phyloP scores from a whole-genome alignment of 2,888 invertebrate species.

The Ormyrus pomaceus region DNA sequence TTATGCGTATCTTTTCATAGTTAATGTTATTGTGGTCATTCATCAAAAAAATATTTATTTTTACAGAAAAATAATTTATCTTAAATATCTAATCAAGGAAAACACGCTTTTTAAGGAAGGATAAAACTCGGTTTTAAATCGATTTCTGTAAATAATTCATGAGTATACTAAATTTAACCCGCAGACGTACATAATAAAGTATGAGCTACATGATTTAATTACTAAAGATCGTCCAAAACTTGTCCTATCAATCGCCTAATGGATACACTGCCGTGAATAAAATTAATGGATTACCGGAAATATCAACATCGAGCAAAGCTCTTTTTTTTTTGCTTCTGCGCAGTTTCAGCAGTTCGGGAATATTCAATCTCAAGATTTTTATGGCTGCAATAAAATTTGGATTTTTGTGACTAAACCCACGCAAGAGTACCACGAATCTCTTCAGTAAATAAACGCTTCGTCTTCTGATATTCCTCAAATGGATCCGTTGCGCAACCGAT shows the following conservation, averaged over 20 bases:
- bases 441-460: neutral
- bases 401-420: slow-evolving; percentile 8
- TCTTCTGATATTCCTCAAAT: slow-evolving; percentile 1
- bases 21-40: too few species aligned
- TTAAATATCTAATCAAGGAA: too few species aligned
- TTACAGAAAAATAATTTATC: too few species aligned
- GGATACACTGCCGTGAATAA: neutral
- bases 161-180: too few species aligned
- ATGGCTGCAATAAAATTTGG: slow-evolving; percentile 24
- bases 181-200: too few species aligned
- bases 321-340: neutral
- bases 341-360: neutral
- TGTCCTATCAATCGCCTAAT: slow-evolving; percentile 5
- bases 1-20: too few species aligned
- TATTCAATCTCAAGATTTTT: slow-evolving; percentile 15
- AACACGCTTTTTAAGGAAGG: too few species aligned
- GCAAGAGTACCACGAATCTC: neutral
- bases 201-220: too few species aligned
- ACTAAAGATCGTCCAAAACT: neutral
- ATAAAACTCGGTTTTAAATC: too few species aligned
- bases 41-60: too few species aligned
- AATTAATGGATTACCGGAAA: neutral
- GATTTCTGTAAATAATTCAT: too few species aligned
- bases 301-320: neutral
- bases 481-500: neutral